Conservation (phyloP, 2,888 invertebrate species). For the Nemotelus pantherinus region DNA sequence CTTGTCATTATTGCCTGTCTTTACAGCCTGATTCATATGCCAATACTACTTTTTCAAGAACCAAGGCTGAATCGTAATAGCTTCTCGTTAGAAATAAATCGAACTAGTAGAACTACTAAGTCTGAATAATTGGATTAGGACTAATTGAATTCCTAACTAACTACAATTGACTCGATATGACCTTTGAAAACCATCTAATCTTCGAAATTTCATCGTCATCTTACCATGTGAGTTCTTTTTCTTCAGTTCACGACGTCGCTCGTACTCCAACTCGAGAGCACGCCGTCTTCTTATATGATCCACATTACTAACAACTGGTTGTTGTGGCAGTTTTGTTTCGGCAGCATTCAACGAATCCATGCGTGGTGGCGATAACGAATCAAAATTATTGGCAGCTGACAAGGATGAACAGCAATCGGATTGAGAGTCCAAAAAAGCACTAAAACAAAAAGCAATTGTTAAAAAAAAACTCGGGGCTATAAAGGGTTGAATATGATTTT, state of each 20-base stretch:
- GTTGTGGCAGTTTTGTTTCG: slow-evolving; percentile 60
- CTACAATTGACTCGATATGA: background rate
- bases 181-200: background rate
- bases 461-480: too few species aligned
- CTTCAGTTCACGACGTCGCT: slow-evolving; percentile 62
- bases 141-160: too few species aligned
- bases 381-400: slow-evolving; percentile 71
- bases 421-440: slow-evolving; percentile 86
- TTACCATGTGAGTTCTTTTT: slow-evolving; percentile 64
- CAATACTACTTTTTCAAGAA: too few species aligned
- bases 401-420: slow-evolving; percentile 87
- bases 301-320: slow-evolving; percentile 61
- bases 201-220: background rate
- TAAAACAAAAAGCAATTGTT: slow-evolving; percentile 48
- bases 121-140: too few species aligned
- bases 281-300: slow-evolving; percentile 64
- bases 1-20: too few species aligned
- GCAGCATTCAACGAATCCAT: slow-evolving; percentile 62
- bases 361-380: slow-evolving; percentile 66
- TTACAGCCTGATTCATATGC: too few species aligned
- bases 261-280: slow-evolving; percentile 63
- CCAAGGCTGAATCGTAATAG: too few species aligned
- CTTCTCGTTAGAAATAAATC: too few species aligned
- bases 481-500: slow-evolving; percentile 46
- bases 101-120: too few species aligned